Conservation (phyloP, 2,888 invertebrate species). For the Callyntrura guangdongensis region DNA sequence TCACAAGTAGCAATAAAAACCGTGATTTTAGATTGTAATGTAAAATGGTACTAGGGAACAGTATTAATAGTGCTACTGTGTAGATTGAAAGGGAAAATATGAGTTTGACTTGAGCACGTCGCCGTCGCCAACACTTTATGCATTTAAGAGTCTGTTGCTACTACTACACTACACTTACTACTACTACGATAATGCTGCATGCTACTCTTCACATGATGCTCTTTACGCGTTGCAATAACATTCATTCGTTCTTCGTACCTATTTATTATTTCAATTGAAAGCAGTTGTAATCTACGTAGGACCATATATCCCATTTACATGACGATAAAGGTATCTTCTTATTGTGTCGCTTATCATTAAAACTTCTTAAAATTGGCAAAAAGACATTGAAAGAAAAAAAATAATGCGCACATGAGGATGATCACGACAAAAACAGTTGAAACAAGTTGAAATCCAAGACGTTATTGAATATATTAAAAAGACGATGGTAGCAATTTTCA, state of each 20-base stretch:
- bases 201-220: too few species aligned
- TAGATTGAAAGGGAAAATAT: too few species aligned
- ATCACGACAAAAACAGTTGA: conserved; percentile 32
- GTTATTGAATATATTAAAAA: background rate
- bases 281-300: too few species aligned
- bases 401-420: background rate
- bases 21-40: conserved; percentile 3
- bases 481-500: background rate
- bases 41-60: background rate
- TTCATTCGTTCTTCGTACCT: too few species aligned
- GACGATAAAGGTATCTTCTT: background rate
- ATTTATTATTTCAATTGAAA: too few species aligned
- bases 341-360: background rate
- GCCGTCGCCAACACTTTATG: background rate
- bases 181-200: too few species aligned
- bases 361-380: conserved; percentile 27
- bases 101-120: background rate
- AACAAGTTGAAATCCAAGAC: background rate
- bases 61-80: background rate
- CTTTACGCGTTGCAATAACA: too few species aligned
- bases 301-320: too few species aligned
- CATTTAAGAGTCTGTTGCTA: too few species aligned
- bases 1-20: background rate
- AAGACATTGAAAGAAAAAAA: background rate
- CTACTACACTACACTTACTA: too few species aligned